Percentiles rank a stretch among this genome's conserved stretches.
phyloP scores from a whole-genome alignment of 2,888 invertebrate genomes.

The Amphimallon solstitiale region DNA sequence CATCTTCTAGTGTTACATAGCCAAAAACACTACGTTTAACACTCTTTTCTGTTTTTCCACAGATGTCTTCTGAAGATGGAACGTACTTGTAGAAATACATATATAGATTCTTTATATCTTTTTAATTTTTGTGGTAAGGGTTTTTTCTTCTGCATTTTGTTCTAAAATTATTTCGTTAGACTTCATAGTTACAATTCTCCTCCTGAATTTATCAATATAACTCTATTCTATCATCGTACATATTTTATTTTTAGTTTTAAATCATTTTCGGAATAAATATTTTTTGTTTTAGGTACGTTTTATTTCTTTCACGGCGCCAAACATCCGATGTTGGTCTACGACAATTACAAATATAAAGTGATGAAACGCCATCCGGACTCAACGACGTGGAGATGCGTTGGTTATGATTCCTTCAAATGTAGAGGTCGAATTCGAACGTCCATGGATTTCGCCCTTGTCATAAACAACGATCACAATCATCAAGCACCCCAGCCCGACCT shows the following conservation, averaged over 20 bases:
- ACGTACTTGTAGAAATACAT: too few relatives aligned
- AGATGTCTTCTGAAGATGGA: too few relatives aligned
- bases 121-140: too few relatives aligned
- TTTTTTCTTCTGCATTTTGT: too few relatives aligned
- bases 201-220: too few relatives aligned
- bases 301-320: slow-evolving; percentile 43
- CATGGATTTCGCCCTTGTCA: slow-evolving; percentile 39
- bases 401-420: slow-evolving; percentile 48
- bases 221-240: too few relatives aligned
- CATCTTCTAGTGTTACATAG: too few relatives aligned
- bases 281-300: slow-evolving; percentile 41
- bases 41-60: too few relatives aligned
- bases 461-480: slow-evolving; percentile 26
- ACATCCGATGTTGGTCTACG: slow-evolving; percentile 45
- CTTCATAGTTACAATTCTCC: too few relatives aligned
- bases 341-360: slow-evolving; percentile 40
- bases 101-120: too few relatives aligned
- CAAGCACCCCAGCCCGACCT: slow-evolving; percentile 1
- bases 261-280: background rate
- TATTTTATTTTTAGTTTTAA: background rate
- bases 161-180: too few relatives aligned
- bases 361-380: slow-evolving; percentile 43
- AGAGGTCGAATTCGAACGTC: slow-evolving; percentile 43
- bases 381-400: slow-evolving; percentile 53
- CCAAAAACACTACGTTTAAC: too few relatives aligned